Base-by-base conservation (phyloP, 2,888 invertebrate genomes). In the Cantharis lateralis region DNA sequence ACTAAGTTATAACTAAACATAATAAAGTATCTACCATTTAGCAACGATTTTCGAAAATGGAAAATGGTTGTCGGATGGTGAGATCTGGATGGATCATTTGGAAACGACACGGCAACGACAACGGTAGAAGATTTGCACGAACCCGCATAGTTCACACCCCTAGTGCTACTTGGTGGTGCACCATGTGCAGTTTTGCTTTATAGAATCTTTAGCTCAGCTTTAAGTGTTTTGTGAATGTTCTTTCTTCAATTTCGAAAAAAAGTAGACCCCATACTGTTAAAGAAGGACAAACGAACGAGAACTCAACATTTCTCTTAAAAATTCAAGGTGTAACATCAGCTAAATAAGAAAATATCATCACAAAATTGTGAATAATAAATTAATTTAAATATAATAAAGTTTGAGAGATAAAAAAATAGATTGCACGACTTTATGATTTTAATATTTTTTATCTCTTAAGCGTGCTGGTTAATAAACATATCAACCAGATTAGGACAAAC, bases 201-300 rank as follows among this genome's bases (percentile, higher is more conserved):
- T 79, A 79, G 79, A 66, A 32, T 75, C 75, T 70, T 20, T 79
- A 79, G 79, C 48, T 64, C 20, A 16, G 79, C 79, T 79, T 79
- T 79, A 62, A 48, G 64, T 79, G 78, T 79, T 72, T 66, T 72
- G 76, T 74, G 74, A 24, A 75, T 74, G 74, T 82, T 63, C 70
- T 71, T 48, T 48, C 48, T 75, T 73, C 69, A 74, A 71, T 76
- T 64, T 76, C 71, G 64, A 76, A 62, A 71, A 77, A 79, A 24
- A 66, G 76, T 77, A 85, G 85, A 84, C 86, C 86, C 86, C 86
- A 86, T 86, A 86, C 85, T 86, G 85, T 86, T 85, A 85, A 85
- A 85, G 85, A 83, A 82, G 83, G 83, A 82, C 62, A 71, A 72
- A 70, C 48, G 74, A 70, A 71, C 32, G 70, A 75, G 70, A 83